Evolutionary conservation across 2,888 invertebrate genomes (phyloP), one percentile per base, ranked within the genome.

Genomic region (Choreutis nemorana): DNA sequence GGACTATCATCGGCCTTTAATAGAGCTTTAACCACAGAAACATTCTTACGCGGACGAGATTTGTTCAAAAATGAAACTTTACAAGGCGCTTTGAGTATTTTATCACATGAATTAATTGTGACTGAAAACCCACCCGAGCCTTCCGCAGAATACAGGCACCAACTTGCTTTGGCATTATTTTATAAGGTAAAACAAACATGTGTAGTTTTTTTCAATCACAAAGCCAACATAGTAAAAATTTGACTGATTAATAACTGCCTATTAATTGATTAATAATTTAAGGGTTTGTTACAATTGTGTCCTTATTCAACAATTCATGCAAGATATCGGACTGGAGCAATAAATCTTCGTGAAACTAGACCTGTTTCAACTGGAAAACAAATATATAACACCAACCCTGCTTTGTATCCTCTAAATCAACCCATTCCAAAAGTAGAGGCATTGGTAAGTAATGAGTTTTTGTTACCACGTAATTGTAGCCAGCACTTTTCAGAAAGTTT

Each of bases 361-460:
- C 81, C 79, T 1, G 48, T 87, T 1, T 86, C 87, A 0, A 67
- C 67, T 2, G 87, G 81, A 1, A 59, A 53, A 10, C 87, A 87
- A 48, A 68, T 72, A 29, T 88, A 71, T 45, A 81, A 83, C 23
- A 84, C 84, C 0, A 77, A 87, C 40, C 65, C 77, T 31, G 59
- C 72, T 2, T 42, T 82, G 10, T 89, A 84, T 81, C 89, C 89
- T 0, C 42, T 88, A 10, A 84, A 80, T 35, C 60, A 88, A 47
- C 85, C 89, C 0, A 56, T 87, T 13, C 70, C 81, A 0, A 90
- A 89, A 60, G 40, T 85, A 2, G 87, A 87, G 50, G 83, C 23
- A 9, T 20, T 32, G 18, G 32, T 32, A 25, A 23, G 29, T 23
- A 7, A 3, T 28, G n/a, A n/a, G n/a, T n/a, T n/a, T n/a, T n/a